Percentiles rank a stretch among this genome's conserved stretches.
These are phyloP conservation scores for Steinernema scapterisci DNA, from an alignment of 2,888 invertebrate species.

Conservation along the genomic window DNA sequence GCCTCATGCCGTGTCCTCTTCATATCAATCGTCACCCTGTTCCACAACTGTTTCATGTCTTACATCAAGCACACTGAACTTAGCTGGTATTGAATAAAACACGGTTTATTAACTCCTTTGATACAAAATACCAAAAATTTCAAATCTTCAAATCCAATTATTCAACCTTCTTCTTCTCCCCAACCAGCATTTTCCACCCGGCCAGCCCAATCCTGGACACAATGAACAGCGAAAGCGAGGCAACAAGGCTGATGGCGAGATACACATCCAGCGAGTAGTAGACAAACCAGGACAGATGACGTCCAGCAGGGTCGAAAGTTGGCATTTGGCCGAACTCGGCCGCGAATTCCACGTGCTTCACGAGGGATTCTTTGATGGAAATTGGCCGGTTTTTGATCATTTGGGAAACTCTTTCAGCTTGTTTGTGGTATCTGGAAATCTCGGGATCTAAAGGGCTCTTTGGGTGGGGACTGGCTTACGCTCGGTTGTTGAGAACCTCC, in stretches of 20 bases:
- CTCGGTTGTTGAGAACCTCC: constrained; percentile 39
- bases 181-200: too few relatives aligned
- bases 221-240: too few relatives aligned
- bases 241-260: not conserved
- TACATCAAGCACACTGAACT: constrained; percentile 78
- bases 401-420: constrained; percentile 41
- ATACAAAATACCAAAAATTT: too few relatives aligned
- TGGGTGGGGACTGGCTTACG: not conserved
- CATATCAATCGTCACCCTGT: constrained; percentile 76
- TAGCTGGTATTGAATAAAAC: not conserved
- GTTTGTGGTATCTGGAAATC: constrained; percentile 42
- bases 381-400: constrained; percentile 39
- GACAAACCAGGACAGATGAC: not conserved
- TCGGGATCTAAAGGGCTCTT: too few relatives aligned
- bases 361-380: constrained; percentile 4
- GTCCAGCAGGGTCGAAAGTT: not conserved
- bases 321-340: constrained; percentile 21
- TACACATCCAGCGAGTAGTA: constrained; percentile 10
- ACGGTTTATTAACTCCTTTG: too few relatives aligned
- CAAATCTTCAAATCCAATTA: too few relatives aligned
- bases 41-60: constrained; percentile 86
- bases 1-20: constrained; percentile 83
- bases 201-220: too few relatives aligned
- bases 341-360: not conserved
- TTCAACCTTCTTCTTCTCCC: too few relatives aligned